A percentile compares a stretch with the other conserved stretches of the same genome.
Conservation (phyloP, 2,888 invertebrate species). For the Zelleria hepariella region DNA sequence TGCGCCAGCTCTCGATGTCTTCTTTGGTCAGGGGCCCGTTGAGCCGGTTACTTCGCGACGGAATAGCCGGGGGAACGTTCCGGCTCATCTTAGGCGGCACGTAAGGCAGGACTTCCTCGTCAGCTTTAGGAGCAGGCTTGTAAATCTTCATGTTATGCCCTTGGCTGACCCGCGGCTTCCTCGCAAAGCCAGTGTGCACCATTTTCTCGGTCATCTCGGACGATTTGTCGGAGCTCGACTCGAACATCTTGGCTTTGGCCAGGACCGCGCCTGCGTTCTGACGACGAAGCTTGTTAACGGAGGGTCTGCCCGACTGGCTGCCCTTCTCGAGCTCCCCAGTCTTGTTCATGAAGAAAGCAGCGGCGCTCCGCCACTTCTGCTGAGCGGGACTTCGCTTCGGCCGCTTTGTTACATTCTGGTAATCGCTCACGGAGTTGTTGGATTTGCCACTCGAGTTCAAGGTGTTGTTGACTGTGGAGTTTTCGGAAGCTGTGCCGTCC, state of each 20-base stretch:
- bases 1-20: conserved; percentile 19
- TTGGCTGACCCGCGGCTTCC: conserved; percentile 48
- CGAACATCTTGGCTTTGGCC: conserved; percentile 83
- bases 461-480: conserved; percentile 32
- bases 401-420: conserved; percentile 34
- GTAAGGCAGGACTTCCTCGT: not conserved
- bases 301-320: conserved; percentile 75
- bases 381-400: conserved; percentile 37
- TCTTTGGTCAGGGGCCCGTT: not conserved
- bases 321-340: conserved; percentile 55
- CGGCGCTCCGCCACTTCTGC: conserved; percentile 70
- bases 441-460: conserved; percentile 36
- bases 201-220: conserved; percentile 48
- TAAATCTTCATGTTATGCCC: conserved; percentile 35
- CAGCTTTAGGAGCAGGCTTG: not conserved
- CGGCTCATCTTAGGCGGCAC: conserved; percentile 17
- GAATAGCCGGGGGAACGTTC: conserved; percentile 13
- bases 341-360: conserved; percentile 67
- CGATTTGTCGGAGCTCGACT: conserved; percentile 68
- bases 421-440: conserved; percentile 30
- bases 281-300: conserved; percentile 78
- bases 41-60: not conserved
- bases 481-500: conserved; percentile 40
- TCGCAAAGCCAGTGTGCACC: conserved; percentile 47
- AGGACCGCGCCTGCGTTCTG: conserved; percentile 87